Conservation (phyloP, 2,888 invertebrate genomes). For the Hemithea aestivaria region DNA sequence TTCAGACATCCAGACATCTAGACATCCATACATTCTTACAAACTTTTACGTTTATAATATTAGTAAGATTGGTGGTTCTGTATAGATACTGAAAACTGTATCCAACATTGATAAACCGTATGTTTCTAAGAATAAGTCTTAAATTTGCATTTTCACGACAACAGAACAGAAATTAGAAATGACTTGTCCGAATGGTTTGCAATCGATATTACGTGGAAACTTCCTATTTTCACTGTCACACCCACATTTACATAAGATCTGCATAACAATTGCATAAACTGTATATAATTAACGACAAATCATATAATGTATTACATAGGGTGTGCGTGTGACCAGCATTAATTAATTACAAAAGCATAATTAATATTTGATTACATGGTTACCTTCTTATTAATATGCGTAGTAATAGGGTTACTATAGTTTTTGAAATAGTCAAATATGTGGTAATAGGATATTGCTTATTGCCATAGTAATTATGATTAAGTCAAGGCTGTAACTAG, state of each 20-base stretch:
- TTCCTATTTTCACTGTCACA: conserved; percentile 14
- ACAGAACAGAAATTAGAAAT: conserved; percentile 9
- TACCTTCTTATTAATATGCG: conserved; percentile 8
- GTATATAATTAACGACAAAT: conserved; percentile 19
- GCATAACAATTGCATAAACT: conserved; percentile 19
- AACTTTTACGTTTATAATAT: too few relatives aligned
- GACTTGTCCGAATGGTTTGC: too few relatives aligned
- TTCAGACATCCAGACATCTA: too few relatives aligned
- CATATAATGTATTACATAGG: conserved; percentile 11
- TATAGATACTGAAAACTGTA: too few relatives aligned
- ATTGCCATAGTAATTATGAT: too few relatives aligned
- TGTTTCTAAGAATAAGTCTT: too few relatives aligned
- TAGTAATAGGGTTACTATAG: conserved; percentile 5
- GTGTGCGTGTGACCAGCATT: conserved; percentile 13
- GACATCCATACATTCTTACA: too few relatives aligned
- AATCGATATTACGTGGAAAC: conserved; percentile 13
- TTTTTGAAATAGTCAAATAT: conserved; percentile 1
- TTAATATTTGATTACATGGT: conserved; percentile 6
- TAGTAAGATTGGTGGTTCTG: too few relatives aligned
- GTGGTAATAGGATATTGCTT: conserved; percentile 9
- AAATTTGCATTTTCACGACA: too few relatives aligned
- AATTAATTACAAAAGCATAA: conserved; percentile 14
- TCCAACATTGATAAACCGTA: too few relatives aligned
- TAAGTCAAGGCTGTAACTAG: too few relatives aligned
- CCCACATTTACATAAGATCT: conserved; percentile 13